Base-by-base conservation (phyloP, 2,888 invertebrate genomes). In the Caenorhabditis becei region DNA sequence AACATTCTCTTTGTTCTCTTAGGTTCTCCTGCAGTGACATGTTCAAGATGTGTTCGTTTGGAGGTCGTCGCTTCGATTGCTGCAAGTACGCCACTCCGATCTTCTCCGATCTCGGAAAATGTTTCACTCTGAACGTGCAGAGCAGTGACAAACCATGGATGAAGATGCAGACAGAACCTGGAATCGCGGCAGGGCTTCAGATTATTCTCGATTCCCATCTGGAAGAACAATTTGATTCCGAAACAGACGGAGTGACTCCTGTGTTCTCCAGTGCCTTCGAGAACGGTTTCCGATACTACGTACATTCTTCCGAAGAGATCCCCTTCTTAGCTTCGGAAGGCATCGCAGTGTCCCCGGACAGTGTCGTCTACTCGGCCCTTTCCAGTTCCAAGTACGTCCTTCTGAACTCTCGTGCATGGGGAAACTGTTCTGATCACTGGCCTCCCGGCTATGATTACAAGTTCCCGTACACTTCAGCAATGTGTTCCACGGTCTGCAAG, bases 281-380 rank as follows among this genome's bases (percentile, higher is more conserved):
- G 63, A 87, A 83, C 66, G 89, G 89, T 14, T 89, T 89, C 77
- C 87, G 88, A 41, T 89, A 84, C 63, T 89, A 81, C 51, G 83
- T 89, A 10, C 88, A 89, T 72, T 79, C 83, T 20, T 72, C 78
- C 16, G 74, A 81, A n/a, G 72, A 80, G 4, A 77, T 85, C 37
- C 84, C 88, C 8, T 82, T 85, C 44, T 47, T 89, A 11, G 56
- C 85, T 11, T 86, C 86, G 10, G 89, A 90, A 75, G 90, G 90
- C 1, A 89, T 89, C 53, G 87, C 85, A 65, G 90, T 90, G 3
- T 88, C 87, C 7, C 89, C 89, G 0, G 88, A 87, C 1, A 61
- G 79, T 28, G 72, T 80, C 10, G 84, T 86, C 24, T 89, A 88
- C 65, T 86, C 89, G 11, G 87, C 88, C 1, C 72, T 89, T 86